Evolutionary conservation across 2,888 invertebrate species (phyloP).

Genomic region (Scrobipalpa atriplicella): DNA sequence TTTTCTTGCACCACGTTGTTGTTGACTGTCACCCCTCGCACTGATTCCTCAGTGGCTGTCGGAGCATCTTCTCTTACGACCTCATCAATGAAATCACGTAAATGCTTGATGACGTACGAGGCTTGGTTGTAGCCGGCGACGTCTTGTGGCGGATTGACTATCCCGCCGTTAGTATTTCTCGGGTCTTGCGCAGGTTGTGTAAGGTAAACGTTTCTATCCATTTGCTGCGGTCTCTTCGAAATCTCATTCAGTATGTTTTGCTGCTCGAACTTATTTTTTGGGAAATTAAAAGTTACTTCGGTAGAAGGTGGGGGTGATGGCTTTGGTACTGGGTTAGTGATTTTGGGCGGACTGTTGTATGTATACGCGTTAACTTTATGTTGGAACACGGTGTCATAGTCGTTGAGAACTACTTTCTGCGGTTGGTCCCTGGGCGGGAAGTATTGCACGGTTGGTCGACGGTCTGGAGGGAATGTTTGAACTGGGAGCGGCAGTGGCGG

Average conservation of each 20-base stretch:
- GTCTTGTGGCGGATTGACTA: conserved; percentile 24
- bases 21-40: conserved; percentile 42
- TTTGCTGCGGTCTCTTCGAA: background rate
- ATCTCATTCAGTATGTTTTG: background rate
- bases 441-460: conserved; percentile 68
- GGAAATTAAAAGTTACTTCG: conserved; percentile 1
- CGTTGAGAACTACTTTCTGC: conserved; percentile 50
- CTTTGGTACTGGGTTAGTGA: background rate
- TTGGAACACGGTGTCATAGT: conserved; percentile 53
- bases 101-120: conserved; percentile 65
- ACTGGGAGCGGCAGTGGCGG: conserved; percentile 39
- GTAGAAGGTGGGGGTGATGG: background rate
- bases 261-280: conserved; percentile 28
- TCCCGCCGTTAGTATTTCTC: background rate
- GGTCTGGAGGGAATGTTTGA: conserved; percentile 45
- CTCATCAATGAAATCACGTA: conserved; percentile 60
- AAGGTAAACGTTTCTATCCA: conserved; percentile 41
- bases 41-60: conserved; percentile 45
- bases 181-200: conserved; percentile 32
- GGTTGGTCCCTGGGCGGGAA: conserved; percentile 60
- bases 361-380: conserved; percentile 52
- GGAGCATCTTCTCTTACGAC: conserved; percentile 54
- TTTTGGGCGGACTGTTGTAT: background rate
- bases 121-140: conserved; percentile 55
- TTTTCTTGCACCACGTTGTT: no score